phyloP scores from a whole-genome alignment of 2,888 invertebrate genomes.

The Ochlodes sylvanus region DNA sequence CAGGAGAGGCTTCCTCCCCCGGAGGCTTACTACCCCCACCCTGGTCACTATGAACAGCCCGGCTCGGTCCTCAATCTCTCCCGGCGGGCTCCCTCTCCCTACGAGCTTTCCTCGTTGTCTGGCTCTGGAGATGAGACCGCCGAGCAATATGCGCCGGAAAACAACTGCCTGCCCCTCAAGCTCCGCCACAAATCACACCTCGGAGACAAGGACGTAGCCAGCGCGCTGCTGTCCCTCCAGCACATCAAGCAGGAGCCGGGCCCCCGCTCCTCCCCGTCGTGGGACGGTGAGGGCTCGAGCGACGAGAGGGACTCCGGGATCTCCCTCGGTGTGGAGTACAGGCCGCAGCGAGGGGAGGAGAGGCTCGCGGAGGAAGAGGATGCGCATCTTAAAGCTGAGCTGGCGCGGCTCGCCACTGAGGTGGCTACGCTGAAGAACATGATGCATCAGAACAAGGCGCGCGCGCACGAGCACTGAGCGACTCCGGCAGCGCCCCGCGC shows the following conservation, averaged over 20 bases:
- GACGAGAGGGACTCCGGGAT: slow-evolving; percentile 96
- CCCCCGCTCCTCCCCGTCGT: slow-evolving; percentile 91
- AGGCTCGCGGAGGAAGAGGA: slow-evolving; percentile 85
- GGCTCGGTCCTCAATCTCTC: slow-evolving; percentile 91
- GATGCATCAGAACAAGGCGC: slow-evolving; percentile 87
- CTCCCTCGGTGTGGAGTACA: slow-evolving; percentile 90
- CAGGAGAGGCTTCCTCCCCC: slow-evolving; percentile 77
- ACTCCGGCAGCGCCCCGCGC: slow-evolving; percentile 51
- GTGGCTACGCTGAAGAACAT: slow-evolving; percentile 95
- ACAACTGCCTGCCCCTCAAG: slow-evolving; percentile 94
- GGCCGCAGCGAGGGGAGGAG: slow-evolving; percentile 71
- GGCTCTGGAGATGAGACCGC: slow-evolving; percentile 83
- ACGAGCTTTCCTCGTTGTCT: slow-evolving; percentile 91
- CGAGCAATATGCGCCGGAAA: slow-evolving; percentile 85
- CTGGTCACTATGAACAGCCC: slow-evolving; percentile 85
- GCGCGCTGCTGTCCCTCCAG: slow-evolving; percentile 92
- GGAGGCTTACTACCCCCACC: slow-evolving; percentile 78
- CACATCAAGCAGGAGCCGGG: slow-evolving; percentile 95
- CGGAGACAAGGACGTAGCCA: slow-evolving; percentile 95
- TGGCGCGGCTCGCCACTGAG: slow-evolving; percentile 95
- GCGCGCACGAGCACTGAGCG: slow-evolving; percentile 79
- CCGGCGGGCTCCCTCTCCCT: slow-evolving; percentile 89
- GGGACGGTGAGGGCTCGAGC: slow-evolving; percentile 95
- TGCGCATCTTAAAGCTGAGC: slow-evolving; percentile 92
- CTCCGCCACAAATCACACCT: slow-evolving; percentile 96